A percentile compares a stretch with the other conserved stretches of the same genome.
Conservation (phyloP, 2,888 invertebrate species). For the Flabesymbios commensalis region DNA sequence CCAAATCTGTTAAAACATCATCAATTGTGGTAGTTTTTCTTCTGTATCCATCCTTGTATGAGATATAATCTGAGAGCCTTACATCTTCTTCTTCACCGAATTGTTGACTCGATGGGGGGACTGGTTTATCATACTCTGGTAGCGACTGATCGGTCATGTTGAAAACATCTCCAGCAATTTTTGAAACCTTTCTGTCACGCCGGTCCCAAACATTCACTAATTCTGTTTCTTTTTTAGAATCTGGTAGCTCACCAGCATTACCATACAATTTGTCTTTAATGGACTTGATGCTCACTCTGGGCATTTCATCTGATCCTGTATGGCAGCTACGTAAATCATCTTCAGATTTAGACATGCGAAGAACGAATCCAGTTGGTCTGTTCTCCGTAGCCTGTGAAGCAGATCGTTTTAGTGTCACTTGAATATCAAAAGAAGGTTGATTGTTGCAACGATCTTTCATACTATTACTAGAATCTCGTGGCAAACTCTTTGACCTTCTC, state of each 20-base stretch:
- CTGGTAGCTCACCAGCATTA: conserved; percentile 11
- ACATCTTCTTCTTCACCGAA: conserved; percentile 22
- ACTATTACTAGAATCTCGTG: no score
- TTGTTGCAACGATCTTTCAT: no score
- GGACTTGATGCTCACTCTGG: conserved; percentile 12
- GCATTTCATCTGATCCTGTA: no score
- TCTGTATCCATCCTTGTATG: conserved; percentile 38
- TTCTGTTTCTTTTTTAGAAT: not conserved
- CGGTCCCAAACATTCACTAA: not conserved
- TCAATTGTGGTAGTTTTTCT: conserved; percentile 45
- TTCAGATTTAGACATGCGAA: no score
- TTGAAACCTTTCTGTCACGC: conserved; percentile 5
- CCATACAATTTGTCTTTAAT: conserved; percentile 28
- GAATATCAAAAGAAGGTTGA: no score
- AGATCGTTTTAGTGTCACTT: no score
- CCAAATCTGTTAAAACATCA: conserved; percentile 52
- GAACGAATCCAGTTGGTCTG: no score
- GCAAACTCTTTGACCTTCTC: no score
- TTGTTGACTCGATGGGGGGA: not conserved
- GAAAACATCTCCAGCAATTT: conserved; percentile 13
- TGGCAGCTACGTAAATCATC: no score
- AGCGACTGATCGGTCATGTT: conserved; percentile 2
- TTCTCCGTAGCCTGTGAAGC: no score
- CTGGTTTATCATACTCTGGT: not conserved
- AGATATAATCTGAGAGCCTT: conserved; percentile 23